Evolutionary conservation across 2,113 vertebrate species (phyloP), one percentile per base, ranked within the genome.

Genomic region (Glaucidium brasilianum): DNA sequence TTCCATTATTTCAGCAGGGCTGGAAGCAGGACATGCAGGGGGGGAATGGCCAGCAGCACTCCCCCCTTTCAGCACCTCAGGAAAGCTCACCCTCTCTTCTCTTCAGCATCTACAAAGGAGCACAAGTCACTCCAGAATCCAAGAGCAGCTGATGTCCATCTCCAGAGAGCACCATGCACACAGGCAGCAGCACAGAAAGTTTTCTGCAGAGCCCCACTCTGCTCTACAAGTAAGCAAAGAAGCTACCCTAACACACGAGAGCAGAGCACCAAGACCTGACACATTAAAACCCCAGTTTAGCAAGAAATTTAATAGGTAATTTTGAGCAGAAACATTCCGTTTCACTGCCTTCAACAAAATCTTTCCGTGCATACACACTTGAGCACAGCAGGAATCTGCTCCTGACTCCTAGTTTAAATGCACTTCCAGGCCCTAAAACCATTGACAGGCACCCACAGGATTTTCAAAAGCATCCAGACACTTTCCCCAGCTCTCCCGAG

Each of bases 1-100:
- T 95, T 96, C 95, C 92, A 96, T 91, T 96, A 94, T 94, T 96
- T 96, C 95, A 94, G 68, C 85, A 27, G 64, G 64, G 64, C 35
- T 92, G 83, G 82, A 93, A 93, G 53, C 16, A 21, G 67, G 78
- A 92, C 62, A n/a, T 2, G 14, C 52, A 53, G 53, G 21, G 84
- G 25, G 82, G 29, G 30, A 72, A 10, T 30, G 81, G 76, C 85
- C 92, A 92, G 75, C 67, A 93, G 74, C 67, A 12, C 4, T 69
- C 77, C 55, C 85, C 52, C 6, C 27, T 83, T 75, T 41, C 23
- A 1, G 66, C 37, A 39, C 53, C 11, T 77, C 59, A 74, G 73
- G 6, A 66, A 5, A 29, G 20, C 25, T 41, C 25, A 77, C 17
- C n/a, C 75, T 49, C 56, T 53, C 32, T 19, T 55, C 39, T 39